Evolutionary conservation across 2,113 vertebrate species (phyloP).

Genomic region (Rhinopomastus cyanomelas): DNA sequence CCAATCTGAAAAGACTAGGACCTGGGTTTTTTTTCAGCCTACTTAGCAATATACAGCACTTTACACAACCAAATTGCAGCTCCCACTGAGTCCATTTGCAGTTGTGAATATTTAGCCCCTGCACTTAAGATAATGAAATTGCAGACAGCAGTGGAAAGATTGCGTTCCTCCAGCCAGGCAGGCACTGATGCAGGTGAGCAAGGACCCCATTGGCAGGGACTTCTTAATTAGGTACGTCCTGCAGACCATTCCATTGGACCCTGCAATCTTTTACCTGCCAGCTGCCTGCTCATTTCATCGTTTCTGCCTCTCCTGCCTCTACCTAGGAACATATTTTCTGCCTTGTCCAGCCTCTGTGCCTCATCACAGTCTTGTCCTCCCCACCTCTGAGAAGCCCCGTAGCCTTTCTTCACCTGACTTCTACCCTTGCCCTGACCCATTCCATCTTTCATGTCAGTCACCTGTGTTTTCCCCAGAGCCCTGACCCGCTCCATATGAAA

Average conservation of each 20-base stretch:
- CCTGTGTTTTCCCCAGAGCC: not conserved
- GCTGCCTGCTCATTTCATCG: rapidly evolving
- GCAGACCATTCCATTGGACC: not conserved
- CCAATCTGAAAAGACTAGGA: not conserved
- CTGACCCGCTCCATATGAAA: not conserved
- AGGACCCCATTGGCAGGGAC: not conserved
- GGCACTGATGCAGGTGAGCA: not conserved
- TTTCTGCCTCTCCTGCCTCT: not conserved
- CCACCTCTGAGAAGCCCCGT: not conserved
- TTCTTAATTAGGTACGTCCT: not conserved
- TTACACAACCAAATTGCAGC: constrained; percentile 1
- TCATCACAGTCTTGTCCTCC: not conserved
- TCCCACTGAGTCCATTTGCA: constrained; percentile 52
- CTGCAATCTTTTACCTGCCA: not conserved
- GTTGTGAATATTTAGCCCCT: constrained; percentile 42
- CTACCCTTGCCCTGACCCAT: not conserved
- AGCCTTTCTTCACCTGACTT: not conserved
- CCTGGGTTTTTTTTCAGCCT: not conserved
- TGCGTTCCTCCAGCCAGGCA: not conserved
- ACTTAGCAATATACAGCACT: constrained; percentile 27
- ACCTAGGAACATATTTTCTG: not conserved
- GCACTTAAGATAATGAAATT: constrained; percentile 54
- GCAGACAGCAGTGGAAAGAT: not conserved
- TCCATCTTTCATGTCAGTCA: not conserved
- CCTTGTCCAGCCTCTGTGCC: not conserved